phyloP scores from a whole-genome alignment of 2,888 invertebrate species.

The Pachliopta kotzebuea region DNA sequence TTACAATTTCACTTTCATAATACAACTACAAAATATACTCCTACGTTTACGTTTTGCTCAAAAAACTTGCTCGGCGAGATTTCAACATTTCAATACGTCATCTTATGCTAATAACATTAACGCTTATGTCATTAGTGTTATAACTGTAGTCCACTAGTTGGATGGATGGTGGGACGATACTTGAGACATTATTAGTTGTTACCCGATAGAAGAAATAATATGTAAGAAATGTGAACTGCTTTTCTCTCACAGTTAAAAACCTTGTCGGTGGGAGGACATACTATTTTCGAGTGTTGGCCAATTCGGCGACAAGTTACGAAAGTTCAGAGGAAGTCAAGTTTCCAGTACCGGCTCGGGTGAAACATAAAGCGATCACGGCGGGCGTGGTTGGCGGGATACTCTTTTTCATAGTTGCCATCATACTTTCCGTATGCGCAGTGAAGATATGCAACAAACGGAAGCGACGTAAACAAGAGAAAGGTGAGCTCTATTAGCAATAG shows the following conservation, averaged over 20 bases:
- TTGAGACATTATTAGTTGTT: background rate
- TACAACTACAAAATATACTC: background rate
- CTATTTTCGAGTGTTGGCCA: slow-evolving; percentile 94
- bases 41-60: background rate
- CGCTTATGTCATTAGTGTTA: slow-evolving; percentile 28
- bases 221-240: slow-evolving; percentile 3
- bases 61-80: slow-evolving; percentile 24
- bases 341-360: slow-evolving; percentile 93
- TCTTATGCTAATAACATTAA: slow-evolving; percentile 29
- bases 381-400: slow-evolving; percentile 98
- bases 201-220: background rate
- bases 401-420: slow-evolving; percentile 98
- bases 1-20: slow-evolving; percentile 3
- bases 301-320: slow-evolving; percentile 92
- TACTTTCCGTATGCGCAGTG: slow-evolving; percentile 97
- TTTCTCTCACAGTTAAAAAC: slow-evolving; percentile 87
- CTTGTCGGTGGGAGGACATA: slow-evolving; percentile 94
- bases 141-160: slow-evolving; percentile 7
- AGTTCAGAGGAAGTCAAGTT: slow-evolving; percentile 94
- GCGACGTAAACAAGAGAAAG: slow-evolving; percentile 98
- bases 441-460: slow-evolving; percentile 99
- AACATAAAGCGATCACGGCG: slow-evolving; percentile 97
- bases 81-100: slow-evolving; percentile 12
- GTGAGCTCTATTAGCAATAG: slow-evolving; percentile 77
- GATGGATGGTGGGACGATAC: background rate